Evolutionary conservation across 2,888 invertebrate genomes (phyloP).

Genomic region (Tetramorium bicarinatum): DNA sequence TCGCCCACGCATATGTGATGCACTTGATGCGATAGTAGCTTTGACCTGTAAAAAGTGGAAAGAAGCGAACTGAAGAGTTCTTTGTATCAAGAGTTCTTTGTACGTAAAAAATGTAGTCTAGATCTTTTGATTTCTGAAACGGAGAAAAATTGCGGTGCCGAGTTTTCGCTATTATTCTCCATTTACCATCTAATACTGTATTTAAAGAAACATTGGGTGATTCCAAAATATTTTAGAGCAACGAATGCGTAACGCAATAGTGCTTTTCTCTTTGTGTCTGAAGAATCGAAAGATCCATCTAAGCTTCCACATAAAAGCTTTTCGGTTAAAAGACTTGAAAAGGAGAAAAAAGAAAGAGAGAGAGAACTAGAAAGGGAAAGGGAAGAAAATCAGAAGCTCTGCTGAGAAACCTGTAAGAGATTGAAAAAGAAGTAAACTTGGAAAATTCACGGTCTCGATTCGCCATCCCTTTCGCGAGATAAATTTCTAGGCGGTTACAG

Average conservation of each 20-base stretch:
- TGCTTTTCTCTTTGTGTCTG: not conserved
- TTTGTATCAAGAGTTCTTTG: not conserved
- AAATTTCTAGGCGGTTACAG: conserved; percentile 53
- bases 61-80: not conserved
- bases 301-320: conserved; percentile 40
- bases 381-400: not conserved
- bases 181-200: not conserved
- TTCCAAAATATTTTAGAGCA: not conserved
- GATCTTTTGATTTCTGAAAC: not conserved
- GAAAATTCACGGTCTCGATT: conserved; percentile 46
- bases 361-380: not conserved
- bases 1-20: conserved; percentile 21
- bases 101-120: not conserved
- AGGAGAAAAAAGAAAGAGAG: too few species aligned
- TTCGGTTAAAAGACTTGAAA: conserved; percentile 12
- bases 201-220: not conserved
- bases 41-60: not conserved
- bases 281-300: conserved; percentile 26
- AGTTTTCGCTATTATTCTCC: not conserved
- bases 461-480: conserved; percentile 36
- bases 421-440: conserved; percentile 54
- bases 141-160: not conserved
- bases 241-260: conserved; percentile 1
- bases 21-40: not conserved
- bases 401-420: conserved; percentile 32